Conservation (phyloP, 2,113 vertebrate genomes). For the Salvelinus namaycush region DNA sequence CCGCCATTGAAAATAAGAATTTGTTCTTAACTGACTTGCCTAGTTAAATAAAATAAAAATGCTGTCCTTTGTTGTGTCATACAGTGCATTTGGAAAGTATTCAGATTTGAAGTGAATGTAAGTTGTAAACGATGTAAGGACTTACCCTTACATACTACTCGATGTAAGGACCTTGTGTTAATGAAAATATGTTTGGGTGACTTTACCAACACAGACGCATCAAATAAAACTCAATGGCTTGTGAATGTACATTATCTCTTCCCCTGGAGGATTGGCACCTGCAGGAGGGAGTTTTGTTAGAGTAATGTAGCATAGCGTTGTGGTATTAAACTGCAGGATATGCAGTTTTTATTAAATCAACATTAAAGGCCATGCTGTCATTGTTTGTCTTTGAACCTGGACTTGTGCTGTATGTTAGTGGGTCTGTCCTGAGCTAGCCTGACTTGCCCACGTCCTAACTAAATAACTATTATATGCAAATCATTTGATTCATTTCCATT, state of each 20-base stretch:
- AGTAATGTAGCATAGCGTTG: constrained; percentile 31
- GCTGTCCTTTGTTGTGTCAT: too few relatives aligned
- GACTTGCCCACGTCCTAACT: too few relatives aligned
- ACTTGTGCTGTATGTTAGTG: background rate
- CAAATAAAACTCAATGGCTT: constrained; percentile 38
- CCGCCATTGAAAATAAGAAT: too few relatives aligned
- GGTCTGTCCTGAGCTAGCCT: constrained; percentile 8
- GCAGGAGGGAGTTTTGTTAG: constrained; percentile 11
- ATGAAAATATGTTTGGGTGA: constrained; percentile 26
- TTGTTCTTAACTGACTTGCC: too few relatives aligned
- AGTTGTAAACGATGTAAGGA: too few relatives aligned
- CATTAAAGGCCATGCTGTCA: background rate
- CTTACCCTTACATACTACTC: background rate
- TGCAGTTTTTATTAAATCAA: background rate
- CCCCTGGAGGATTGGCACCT: constrained; percentile 29
- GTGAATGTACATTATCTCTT: constrained; percentile 26
- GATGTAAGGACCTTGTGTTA: constrained; percentile 11
- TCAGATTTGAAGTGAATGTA: too few relatives aligned
- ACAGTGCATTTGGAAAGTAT: too few relatives aligned
- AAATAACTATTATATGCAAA: background rate
- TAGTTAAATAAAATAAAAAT: too few relatives aligned
- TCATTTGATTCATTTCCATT: background rate
- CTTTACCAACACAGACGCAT: constrained; percentile 12
- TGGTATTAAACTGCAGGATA: constrained; percentile 26
- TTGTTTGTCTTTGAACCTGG: constrained; percentile 6